Base-by-base conservation (phyloP, 2,888 invertebrate genomes). In the Sipha maydis region DNA sequence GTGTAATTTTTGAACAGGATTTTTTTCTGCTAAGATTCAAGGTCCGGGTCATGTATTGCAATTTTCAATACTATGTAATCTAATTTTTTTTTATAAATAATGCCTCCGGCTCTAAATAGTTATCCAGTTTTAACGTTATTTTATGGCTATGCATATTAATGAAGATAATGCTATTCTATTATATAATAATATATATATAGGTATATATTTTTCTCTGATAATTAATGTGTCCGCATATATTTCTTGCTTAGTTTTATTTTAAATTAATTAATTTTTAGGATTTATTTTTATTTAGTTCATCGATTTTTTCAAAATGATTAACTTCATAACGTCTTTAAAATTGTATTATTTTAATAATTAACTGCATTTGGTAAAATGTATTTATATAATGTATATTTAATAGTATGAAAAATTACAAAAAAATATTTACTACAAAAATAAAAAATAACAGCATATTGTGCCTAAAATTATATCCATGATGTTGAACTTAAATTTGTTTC, bases 1-100 rank as follows among this genome's bases (percentile, higher is more conserved):
- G 61, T 75, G 88, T 75, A 88, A 88, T 82, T 5, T 61, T 82
- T 88, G 75, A 88, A 82, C 88, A 75, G 88, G 88, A 88, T 75
- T 82, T 56, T 88, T 86, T 88, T 80, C 67, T 11, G 61, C 41
- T 5, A 19, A n/a, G 67, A 61, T 80, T 75, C 80, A 88, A 88
- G 88, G 88, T 88, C 88, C 75, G 41, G 41, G 61, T 88, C 73
- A 80, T 75, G n/a, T 75, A 80, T 88, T 80, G 75, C 61, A 85
- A 78, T 77, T 85, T 78, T 85, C 34, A 77, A 69, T 9, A 78
- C 77, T 54, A 67, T 77, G 69, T 78, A 85, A 78, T 85, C 85
- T 69, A 78, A 54, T 77, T 69, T 77, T 84, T 61, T 75, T 80
- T 67, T 69, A n/a, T 31, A 54, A 19, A 11, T 71, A 25, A 76